phyloP scores from a whole-genome alignment of 2,113 vertebrate genomes.

The Myanophis thanlyinensis region DNA sequence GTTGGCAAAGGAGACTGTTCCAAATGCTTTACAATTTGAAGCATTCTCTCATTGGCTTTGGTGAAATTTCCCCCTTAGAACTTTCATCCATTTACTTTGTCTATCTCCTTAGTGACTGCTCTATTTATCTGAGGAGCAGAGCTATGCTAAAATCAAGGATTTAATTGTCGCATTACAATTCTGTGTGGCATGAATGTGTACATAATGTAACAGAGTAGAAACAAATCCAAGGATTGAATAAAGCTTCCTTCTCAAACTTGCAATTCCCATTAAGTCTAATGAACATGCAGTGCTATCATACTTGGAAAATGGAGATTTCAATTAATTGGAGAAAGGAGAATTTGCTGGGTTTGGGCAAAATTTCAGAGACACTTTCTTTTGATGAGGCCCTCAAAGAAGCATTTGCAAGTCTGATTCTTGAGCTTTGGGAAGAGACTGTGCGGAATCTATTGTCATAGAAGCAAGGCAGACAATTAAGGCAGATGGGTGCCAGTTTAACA shows the following conservation, averaged over 20 bases:
- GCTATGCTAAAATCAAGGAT: slow-evolving; percentile 6
- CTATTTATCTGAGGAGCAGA: slow-evolving; percentile 2
- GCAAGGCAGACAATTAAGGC: not conserved
- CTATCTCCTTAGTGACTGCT: slow-evolving; percentile 18
- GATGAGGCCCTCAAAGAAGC: not conserved
- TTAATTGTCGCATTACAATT: not conserved
- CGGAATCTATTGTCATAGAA: not conserved
- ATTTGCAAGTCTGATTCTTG: not conserved
- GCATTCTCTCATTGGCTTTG: not conserved
- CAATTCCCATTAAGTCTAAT: not conserved
- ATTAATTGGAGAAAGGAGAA: not conserved
- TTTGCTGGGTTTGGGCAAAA: not conserved
- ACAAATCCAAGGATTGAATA: not conserved
- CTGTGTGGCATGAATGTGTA: not conserved
- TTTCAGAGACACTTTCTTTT: not conserved
- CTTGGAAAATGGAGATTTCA: not conserved
- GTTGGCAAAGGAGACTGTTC: not conserved
- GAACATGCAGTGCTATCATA: not conserved
- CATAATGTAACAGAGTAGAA: not conserved
- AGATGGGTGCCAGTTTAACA: not conserved
- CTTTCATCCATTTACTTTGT: not conserved
- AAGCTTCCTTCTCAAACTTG: not conserved
- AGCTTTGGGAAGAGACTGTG: not conserved
- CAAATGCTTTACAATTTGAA: not conserved
- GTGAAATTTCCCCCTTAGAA: not conserved